Evolutionary conservation across 2,888 invertebrate species (phyloP).

Genomic region (Steinernema hermaphroditum): DNA sequence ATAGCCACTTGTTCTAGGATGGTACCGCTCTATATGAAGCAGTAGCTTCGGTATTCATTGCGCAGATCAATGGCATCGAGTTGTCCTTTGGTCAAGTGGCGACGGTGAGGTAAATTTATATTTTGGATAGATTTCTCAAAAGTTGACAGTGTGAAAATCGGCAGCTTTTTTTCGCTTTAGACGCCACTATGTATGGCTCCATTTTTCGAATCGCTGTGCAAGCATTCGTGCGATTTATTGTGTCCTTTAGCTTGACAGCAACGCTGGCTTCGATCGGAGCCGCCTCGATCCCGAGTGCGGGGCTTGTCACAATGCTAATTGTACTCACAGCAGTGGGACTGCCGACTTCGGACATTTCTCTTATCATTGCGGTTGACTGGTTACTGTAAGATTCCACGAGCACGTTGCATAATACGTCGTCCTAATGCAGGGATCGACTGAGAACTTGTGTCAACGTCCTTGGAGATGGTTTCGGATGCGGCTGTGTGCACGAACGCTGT

Average conservation of each 20-base stretch:
- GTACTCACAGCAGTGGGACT: constrained; percentile 69
- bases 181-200: too few relatives aligned
- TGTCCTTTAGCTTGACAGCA: constrained; percentile 81
- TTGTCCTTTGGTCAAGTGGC: constrained; percentile 82
- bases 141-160: too few relatives aligned
- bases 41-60: constrained; percentile 83
- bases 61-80: constrained; percentile 81
- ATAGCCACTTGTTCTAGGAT: constrained; percentile 69
- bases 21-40: constrained; percentile 77
- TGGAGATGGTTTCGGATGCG: constrained; percentile 91
- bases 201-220: too few relatives aligned
- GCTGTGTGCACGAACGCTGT: constrained; percentile 73
- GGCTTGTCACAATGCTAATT: constrained; percentile 67
- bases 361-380: constrained; percentile 70
- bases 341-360: constrained; percentile 68
- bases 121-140: too few relatives aligned
- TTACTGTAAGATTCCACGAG: constrained; percentile 67
- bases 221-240: too few relatives aligned
- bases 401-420: not conserved
- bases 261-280: constrained; percentile 96
- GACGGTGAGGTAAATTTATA: constrained; percentile 76
- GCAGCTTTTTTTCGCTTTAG: too few relatives aligned
- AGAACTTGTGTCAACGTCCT: constrained; percentile 83
- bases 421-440: constrained; percentile 72
- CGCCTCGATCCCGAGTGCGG: constrained; percentile 77